Percentiles rank a stretch among this genome's conserved stretches.
Conservation (phyloP, 2,888 invertebrate species). For the Antheraea assamensis region DNA sequence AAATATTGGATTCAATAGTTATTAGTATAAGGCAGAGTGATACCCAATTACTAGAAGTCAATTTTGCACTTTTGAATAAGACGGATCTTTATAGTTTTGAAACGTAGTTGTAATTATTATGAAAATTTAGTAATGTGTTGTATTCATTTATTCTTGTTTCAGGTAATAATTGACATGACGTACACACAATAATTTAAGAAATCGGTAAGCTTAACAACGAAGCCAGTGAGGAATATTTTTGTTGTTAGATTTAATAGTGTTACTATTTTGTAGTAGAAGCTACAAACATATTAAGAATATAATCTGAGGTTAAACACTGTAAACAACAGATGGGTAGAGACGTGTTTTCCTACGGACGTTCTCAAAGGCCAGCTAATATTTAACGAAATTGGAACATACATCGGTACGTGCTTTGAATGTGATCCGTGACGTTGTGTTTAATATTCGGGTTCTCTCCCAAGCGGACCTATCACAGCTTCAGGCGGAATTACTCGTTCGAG, state of each 20-base stretch:
- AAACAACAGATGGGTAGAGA: not conserved
- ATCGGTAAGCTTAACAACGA: not conserved
- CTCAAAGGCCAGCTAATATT: slow-evolving; percentile 11
- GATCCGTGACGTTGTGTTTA: slow-evolving; percentile 2
- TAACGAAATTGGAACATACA: slow-evolving; percentile 16
- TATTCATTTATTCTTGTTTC: not conserved
- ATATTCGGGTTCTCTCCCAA: slow-evolving; percentile 13
- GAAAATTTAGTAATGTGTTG: not conserved
- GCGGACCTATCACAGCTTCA: slow-evolving; percentile 13
- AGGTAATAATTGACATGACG: not conserved
- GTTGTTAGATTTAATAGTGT: not conserved
- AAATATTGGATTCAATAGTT: too few relatives aligned
- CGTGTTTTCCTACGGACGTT: slow-evolving; percentile 6
- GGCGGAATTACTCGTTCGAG: slow-evolving; percentile 10
- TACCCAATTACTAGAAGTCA: too few relatives aligned
- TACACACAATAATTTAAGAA: not conserved
- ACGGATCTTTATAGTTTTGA: too few relatives aligned
- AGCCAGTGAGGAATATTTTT: not conserved
- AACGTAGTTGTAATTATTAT: too few relatives aligned
- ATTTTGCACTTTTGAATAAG: too few relatives aligned
- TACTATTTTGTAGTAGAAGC: not conserved
- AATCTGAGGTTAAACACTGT: not conserved
- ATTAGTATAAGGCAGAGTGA: too few relatives aligned
- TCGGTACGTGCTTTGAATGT: slow-evolving; percentile 14
- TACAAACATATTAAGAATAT: not conserved